phyloP scores from a whole-genome alignment of 2,888 invertebrate species.

The Ormyrus nitidulus region DNA sequence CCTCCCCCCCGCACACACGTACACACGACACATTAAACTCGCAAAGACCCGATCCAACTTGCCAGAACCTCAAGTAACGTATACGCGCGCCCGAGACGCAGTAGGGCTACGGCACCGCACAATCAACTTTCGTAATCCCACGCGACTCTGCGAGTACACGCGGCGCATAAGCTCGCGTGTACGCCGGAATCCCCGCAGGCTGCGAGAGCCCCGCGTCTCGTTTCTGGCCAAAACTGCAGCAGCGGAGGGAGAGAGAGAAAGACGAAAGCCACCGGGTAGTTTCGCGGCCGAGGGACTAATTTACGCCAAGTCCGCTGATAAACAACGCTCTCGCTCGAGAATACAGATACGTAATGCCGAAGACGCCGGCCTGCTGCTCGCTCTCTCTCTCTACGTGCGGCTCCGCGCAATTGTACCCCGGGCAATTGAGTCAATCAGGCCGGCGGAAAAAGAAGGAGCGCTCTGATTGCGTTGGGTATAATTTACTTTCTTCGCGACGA shows the following conservation, averaged over 20 bases:
- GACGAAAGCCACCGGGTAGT: conserved; percentile 61
- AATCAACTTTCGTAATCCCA: conserved; percentile 58
- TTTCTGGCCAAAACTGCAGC: conserved; percentile 24
- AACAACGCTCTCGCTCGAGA: conserved; percentile 57
- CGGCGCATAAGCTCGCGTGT: conserved; percentile 2
- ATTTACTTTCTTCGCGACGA: not conserved
- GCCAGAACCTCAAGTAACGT: conserved; percentile 20
- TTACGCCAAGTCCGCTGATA: conserved; percentile 73
- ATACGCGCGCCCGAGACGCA: not conserved
- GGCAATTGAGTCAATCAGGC: conserved; percentile 22
- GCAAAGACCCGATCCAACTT: conserved; percentile 30
- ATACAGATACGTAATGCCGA: conserved; percentile 5
- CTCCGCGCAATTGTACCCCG: not conserved
- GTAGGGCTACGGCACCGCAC: not conserved
- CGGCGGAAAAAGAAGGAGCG: not conserved
- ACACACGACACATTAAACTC: conserved; percentile 45
- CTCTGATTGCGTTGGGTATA: not conserved
- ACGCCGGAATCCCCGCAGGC: conserved; percentile 25
- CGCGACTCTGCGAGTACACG: conserved; percentile 47
- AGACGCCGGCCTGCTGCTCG: not conserved
- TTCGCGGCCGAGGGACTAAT: conserved; percentile 67
- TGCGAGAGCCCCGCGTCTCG: conserved; percentile 27
- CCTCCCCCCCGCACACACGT: not conserved
- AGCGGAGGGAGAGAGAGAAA: not conserved
- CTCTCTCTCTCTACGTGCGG: not conserved